A percentile compares a stretch with the other conserved stretches of the same genome.
Conservation (phyloP, 2,113 vertebrate species). For the Himantopus leucocephalus region DNA sequence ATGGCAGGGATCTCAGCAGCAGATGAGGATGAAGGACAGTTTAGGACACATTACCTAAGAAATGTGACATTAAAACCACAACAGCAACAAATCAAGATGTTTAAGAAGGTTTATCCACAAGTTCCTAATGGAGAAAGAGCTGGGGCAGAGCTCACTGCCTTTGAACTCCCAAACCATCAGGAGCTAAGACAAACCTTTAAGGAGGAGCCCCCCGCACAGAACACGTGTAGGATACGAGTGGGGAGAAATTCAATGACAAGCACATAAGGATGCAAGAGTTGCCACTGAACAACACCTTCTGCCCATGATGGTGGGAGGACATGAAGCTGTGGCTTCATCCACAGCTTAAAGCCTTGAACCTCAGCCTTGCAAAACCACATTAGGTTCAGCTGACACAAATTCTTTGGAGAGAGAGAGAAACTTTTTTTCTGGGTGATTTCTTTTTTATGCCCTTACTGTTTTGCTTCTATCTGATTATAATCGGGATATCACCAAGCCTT, state of each 20-base stretch:
- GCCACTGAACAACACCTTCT: neutral
- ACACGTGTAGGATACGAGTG: rapidly evolving
- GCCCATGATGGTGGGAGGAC: neutral
- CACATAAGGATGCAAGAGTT: neutral
- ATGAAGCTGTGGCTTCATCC: neutral
- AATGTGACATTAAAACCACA: neutral
- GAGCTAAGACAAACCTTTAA: neutral
- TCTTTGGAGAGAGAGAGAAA: neutral
- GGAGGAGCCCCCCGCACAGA: neutral
- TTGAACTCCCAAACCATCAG: neutral
- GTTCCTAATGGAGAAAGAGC: neutral
- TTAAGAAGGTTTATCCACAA: neutral
- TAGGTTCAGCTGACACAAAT: neutral
- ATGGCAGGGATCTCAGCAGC: neutral
- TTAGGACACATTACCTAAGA: neutral
- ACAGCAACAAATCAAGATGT: neutral
- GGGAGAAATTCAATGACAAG: neutral
- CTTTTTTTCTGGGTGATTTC: neutral
- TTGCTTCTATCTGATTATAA: neutral
- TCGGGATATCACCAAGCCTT: neutral
- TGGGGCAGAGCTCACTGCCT: neutral
- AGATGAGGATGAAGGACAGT: neutral
- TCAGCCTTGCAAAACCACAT: neutral
- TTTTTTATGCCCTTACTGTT: neutral
- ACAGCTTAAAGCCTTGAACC: neutral